phyloP scores from a whole-genome alignment of 2,888 invertebrate species.

The Sinodicranocentrus sp. region DNA sequence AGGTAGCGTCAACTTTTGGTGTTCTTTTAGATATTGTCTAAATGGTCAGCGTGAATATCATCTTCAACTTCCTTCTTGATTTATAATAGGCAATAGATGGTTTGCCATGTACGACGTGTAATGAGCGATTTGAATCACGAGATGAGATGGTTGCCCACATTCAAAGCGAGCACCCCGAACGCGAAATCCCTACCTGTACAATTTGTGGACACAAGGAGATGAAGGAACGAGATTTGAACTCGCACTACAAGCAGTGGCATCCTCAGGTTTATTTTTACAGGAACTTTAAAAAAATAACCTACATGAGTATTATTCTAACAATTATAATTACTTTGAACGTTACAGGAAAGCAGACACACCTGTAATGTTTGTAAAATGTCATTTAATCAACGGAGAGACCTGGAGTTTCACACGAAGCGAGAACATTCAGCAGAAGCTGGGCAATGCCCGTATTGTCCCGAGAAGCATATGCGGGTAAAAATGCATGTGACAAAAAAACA shows the following conservation, averaged over 20 bases:
- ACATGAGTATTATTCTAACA: too few species aligned
- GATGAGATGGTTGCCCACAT: slow-evolving; percentile 23
- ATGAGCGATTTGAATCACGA: not conserved
- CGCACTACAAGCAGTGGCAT: slow-evolving; percentile 37
- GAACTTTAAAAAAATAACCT: too few species aligned
- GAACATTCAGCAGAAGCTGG: slow-evolving; percentile 27
- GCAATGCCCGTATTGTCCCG: slow-evolving; percentile 52
- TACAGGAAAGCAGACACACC: slow-evolving; percentile 1
- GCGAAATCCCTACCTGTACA: slow-evolving; percentile 27
- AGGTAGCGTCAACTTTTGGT: too few species aligned
- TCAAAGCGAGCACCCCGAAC: slow-evolving; percentile 25
- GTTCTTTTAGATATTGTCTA: too few species aligned
- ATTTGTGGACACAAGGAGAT: slow-evolving; percentile 44
- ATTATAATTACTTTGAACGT: not conserved
- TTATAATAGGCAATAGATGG: too few species aligned
- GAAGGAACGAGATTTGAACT: slow-evolving; percentile 45
- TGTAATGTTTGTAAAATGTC: slow-evolving; percentile 23
- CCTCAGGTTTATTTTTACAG: slow-evolving; percentile 13
- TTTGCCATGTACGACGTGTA: slow-evolving; percentile 12
- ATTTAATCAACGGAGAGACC: slow-evolving; percentile 15
- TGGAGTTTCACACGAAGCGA: slow-evolving; percentile 18
- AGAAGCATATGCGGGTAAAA: slow-evolving; percentile 49
- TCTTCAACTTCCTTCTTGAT: too few species aligned
- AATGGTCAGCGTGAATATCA: too few species aligned
- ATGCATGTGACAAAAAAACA: slow-evolving; percentile 45